Evolutionary conservation across 2,888 invertebrate genomes (phyloP).

Genomic region (Neocrepidodera transversa): DNA sequence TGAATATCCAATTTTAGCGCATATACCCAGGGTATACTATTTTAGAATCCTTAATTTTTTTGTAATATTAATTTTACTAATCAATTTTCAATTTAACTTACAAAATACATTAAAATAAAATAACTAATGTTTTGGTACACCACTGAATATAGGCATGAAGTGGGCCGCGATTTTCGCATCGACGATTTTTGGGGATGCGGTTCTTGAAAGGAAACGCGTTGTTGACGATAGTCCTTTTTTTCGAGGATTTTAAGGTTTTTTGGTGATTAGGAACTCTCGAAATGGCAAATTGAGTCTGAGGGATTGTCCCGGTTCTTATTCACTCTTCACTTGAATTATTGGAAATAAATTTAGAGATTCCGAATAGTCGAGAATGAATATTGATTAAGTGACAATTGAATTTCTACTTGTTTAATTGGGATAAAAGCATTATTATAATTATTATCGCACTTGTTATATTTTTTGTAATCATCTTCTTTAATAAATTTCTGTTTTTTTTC

Average conservation of each 20-base stretch:
- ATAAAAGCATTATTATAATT: too few relatives aligned
- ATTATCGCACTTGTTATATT: too few relatives aligned
- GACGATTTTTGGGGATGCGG: constrained; percentile 23
- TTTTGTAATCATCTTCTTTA: too few relatives aligned
- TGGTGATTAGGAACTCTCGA: constrained; percentile 26
- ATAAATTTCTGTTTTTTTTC: too few relatives aligned
- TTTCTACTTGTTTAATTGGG: too few relatives aligned
- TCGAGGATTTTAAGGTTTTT: constrained; percentile 23
- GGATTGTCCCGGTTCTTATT: constrained; percentile 10
- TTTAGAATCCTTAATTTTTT: too few relatives aligned
- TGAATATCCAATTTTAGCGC: too few relatives aligned
- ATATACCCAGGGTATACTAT: too few relatives aligned
- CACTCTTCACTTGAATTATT: constrained; percentile 18
- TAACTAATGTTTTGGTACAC: too few relatives aligned
- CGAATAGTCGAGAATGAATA: constrained; percentile 11
- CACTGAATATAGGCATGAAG: constrained; percentile 14
- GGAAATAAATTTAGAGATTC: constrained; percentile 6
- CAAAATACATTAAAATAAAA: too few relatives aligned
- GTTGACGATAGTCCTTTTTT: constrained; percentile 35
- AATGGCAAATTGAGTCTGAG: constrained; percentile 24
- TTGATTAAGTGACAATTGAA: constrained; percentile 1
- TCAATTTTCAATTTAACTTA: too few relatives aligned
- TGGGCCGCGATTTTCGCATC: constrained; percentile 23
- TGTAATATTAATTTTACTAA: too few relatives aligned
- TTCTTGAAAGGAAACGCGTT: constrained; percentile 29